Base-by-base conservation (phyloP, 2,113 vertebrate species). In the Coptodon rendalli region DNA sequence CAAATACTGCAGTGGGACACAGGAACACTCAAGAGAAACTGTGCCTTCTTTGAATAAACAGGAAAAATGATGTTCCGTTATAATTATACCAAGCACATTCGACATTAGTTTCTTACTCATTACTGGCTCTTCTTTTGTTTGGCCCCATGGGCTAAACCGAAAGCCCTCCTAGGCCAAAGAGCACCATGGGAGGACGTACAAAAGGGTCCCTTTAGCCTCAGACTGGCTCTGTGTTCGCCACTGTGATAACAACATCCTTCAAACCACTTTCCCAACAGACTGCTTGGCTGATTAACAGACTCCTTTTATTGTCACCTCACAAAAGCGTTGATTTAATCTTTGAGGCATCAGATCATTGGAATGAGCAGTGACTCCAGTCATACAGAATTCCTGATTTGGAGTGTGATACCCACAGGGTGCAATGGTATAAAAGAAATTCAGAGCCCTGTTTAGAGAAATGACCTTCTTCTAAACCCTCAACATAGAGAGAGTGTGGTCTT, bases 291-390 rank as follows among this genome's bases (percentile, higher is more conserved):
- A 92, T 93, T 93, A 94, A 95, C 93, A 91, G 88, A 84, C 86
- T 89, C 59, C 92, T 93, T 94, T 93, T 83, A 92, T 93, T 93
- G 90, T 94, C 86, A 84, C 80, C 79, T 91, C 92, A 95, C 93
- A 95, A 92, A 94, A 95, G 95, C 86, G 6, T 95, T 89, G 93
- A 95, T 96, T 94, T 94, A 91, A 95, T 94, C 94, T 91, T 89
- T 36, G 56, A 84, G 87, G 93, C 91, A 91, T 90, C 91, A 87
- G 87, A 88, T 90, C 92, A 86, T 84, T 81, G 88, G 89, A 84
- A 94, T 92, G 92, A 90, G 86, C 82, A 68, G 80, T 95, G 95
- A 96, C 92, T 93, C 43, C 50, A 89, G 73, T 86, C 83, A 79
- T 86, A 36, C 84, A 91, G 94, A 95, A 95, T 96, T 90, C 54